Base-by-base conservation (phyloP, 2,113 vertebrate genomes). In the Oxyura jamaicensis region DNA sequence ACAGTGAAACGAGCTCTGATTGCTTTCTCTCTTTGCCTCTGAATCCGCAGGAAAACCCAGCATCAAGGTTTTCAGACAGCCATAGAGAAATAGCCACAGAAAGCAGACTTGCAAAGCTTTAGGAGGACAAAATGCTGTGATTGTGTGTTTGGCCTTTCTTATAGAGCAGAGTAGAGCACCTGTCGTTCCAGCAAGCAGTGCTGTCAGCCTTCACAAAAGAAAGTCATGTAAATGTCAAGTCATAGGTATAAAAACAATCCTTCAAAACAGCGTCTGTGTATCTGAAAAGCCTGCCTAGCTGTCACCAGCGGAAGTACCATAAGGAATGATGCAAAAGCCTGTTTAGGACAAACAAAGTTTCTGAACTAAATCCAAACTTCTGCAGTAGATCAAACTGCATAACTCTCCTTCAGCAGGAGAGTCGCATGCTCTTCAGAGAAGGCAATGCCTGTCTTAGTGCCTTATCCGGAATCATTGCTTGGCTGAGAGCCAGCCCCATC, bases 221-320 rank as follows among this genome's bases (percentile, higher is more conserved):
- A 96, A 97, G 92, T 92, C 94, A 88, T 96, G 97, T 97, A 97
- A 97, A 97, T 96, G 97, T 96, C 96, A 97, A 95, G 89, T 94
- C 89, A 91, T 35, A 94, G 93, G 97, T 96, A 97, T 84, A 90
- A 96, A 97, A 97, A 96, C 96, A 96, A 96, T 94, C 91, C 95
- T 94, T 96, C 92, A 85, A 93, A 96, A 93, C 92, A 90, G 74
- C 2, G 39, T 86, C 85, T 95, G 73, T 95, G 8, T 94, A 94
- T 91, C 92, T 83, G 67, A 93, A 96, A 96, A 95, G 68, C 77
- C 77, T 85, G 83, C 65, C 79, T 77, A 62, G 56, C 96, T 91
- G 88, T 84, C 81, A 88, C 42, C 53, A 69, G 23, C 8, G 16
- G 86, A 90, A 94, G 87, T 22, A 83, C 75, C 52, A 41, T 1